Evolutionary conservation across 2,888 invertebrate genomes (phyloP), one percentile per base, ranked within the genome.

Genomic region (Andrena bicolor): DNA sequence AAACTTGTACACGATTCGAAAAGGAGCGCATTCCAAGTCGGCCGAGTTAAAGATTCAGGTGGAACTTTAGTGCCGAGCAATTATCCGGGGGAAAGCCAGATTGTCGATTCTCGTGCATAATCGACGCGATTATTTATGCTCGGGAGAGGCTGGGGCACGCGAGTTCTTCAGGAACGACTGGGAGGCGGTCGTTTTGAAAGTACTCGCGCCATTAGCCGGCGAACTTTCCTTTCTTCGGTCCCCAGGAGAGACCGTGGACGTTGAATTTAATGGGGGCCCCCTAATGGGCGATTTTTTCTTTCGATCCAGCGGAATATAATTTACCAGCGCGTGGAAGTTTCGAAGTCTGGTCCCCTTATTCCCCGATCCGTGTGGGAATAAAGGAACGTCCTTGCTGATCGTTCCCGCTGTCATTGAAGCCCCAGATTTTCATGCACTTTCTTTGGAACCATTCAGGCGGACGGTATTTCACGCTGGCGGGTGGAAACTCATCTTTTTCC

Each of bases 141-240:
- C 60, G 28, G 48, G 28, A 70, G 23, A 66, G 23, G 76, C 32
- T 10, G 6, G 72, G 23, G 35, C 71, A 61, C 28, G 28, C 32
- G 26, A 63, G 28, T 16, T 28, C 58, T 56, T 77, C 70, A 69
- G 49, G 35, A 79, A 76, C 78, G 23, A 41, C 26, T 48, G 69
- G 65, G 53, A 32, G 23, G 72, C 66, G 80, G 68, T 78, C 80
- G 86, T 87, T 87, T 80, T 72, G 72, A 83, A 87, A 87, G 84
- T 78, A 76, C 81, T 35, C 84, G 83, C 85, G 83, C 86, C 86
- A 88, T 88, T 88, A 88, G 88, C 82, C 73, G 76, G 53, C 60
- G 60, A 88, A 88, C 85, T 88, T 88, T 85, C 53, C 68, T 80
- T 65, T 80, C 80, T 71, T 66, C 68, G 51, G 32, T 80, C 10